Percentiles rank a stretch among this genome's conserved stretches.
Conservation (phyloP, 1,140 invertebrate genomes). For the Megalopta genalis region DNA sequence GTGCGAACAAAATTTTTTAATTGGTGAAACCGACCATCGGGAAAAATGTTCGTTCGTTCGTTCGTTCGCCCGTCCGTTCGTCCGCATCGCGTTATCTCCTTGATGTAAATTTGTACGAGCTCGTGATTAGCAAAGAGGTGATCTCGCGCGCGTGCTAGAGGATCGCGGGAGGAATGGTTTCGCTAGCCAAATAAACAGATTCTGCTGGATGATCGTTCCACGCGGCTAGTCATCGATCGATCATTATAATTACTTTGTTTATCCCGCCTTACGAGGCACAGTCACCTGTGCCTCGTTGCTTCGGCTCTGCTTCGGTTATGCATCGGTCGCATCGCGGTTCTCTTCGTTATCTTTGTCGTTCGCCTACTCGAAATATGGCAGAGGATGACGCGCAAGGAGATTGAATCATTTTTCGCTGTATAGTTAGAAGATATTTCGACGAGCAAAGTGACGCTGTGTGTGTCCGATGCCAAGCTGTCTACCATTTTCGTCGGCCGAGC, state of each 20-base stretch:
- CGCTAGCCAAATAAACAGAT: slow-evolving; percentile 31
- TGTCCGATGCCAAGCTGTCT: slow-evolving; percentile 66
- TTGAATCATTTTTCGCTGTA: background rate
- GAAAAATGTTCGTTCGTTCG: background rate
- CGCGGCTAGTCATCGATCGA: background rate
- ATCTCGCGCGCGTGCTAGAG: background rate
- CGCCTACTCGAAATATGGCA: no score
- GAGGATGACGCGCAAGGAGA: background rate
- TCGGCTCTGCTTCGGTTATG: no score
- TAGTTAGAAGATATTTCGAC: no score
- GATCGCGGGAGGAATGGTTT: background rate
- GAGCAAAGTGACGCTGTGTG: slow-evolving; percentile 5
- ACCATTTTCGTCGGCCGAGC: slow-evolving; percentile 38
- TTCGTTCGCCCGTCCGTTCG: no score
- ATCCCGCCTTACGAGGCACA: background rate
- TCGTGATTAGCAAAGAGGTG: slow-evolving; percentile 5
- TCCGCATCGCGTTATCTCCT: slow-evolving; percentile 8
- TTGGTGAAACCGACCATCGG: no score
- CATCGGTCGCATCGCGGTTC: no score
- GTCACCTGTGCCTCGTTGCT: background rate
- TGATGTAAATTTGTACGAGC: slow-evolving; percentile 43
- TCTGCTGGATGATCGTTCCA: background rate
- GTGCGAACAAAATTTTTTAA: no score
- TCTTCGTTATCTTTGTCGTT: no score
- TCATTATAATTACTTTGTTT: background rate